These are phyloP conservation scores for Spodoptera picta DNA, from an alignment of 2,888 invertebrate species.

Conservation along the genomic window DNA sequence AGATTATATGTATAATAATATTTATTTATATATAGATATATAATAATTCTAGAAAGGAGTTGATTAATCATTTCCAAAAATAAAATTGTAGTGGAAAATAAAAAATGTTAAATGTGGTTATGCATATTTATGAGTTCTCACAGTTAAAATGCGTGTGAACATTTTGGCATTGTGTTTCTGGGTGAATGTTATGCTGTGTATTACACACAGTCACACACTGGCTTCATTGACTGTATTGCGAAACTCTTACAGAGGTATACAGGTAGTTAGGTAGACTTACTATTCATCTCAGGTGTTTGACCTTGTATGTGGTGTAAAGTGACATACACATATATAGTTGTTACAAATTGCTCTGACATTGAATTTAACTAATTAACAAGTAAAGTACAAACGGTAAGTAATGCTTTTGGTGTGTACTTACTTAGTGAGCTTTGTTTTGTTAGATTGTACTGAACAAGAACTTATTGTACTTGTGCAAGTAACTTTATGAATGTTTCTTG, in stretches of 20 bases:
- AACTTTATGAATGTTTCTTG: no score
- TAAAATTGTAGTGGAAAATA: constrained; percentile 4
- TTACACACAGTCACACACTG: constrained; percentile 65
- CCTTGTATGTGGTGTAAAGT: constrained; percentile 74
- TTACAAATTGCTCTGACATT: constrained; percentile 58
- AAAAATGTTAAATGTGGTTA: constrained; percentile 37
- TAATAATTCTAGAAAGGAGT: no score
- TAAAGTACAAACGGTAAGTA: constrained; percentile 34
- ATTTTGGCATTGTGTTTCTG: constrained; percentile 79
- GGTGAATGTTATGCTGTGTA: constrained; percentile 74
- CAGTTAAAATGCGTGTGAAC: constrained; percentile 79
- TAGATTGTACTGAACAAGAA: not conserved
- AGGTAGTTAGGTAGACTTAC: constrained; percentile 46
- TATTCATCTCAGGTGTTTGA: constrained; percentile 75
- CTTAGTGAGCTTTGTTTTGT: constrained; percentile 10
- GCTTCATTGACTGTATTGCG: constrained; percentile 73
- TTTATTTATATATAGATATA: no score
- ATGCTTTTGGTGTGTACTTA: constrained; percentile 14
- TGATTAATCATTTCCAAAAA: constrained; percentile 13
- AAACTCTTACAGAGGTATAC: constrained; percentile 63
- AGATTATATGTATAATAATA: no score
- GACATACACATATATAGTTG: constrained; percentile 64
- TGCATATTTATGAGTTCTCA: constrained; percentile 69
- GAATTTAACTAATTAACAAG: constrained; percentile 56
- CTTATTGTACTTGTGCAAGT: not conserved